A percentile compares a stretch with the other conserved stretches of the same genome.
phyloP scores from a whole-genome alignment of 2,888 invertebrate species.

The Deroplatys truncata region DNA sequence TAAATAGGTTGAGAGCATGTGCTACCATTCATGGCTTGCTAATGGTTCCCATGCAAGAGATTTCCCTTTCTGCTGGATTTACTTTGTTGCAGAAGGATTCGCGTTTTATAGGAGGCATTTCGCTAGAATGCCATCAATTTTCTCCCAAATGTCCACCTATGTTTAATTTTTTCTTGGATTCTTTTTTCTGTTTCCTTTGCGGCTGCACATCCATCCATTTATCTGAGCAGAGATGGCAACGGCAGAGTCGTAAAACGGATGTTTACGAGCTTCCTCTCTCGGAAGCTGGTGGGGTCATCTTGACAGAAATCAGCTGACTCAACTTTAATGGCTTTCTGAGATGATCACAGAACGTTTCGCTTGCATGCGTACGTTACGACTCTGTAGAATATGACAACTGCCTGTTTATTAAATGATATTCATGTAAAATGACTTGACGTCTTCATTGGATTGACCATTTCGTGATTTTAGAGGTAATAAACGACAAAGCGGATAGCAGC shows the following conservation, averaged over 20 bases:
- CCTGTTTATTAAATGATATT: neutral
- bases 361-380: neutral
- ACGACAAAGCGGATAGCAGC: too few relatives aligned
- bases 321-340: neutral
- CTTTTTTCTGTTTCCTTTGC: neutral
- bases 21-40: too few relatives aligned
- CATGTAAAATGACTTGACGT: neutral
- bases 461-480: neutral
- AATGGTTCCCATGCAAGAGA: neutral
- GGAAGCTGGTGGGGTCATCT: neutral
- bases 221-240: neutral
- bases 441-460: neutral
- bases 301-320: neutral
- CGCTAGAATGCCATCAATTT: neutral
- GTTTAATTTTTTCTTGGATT: neutral
- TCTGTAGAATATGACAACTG: neutral
- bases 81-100: neutral
- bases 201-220: neutral
- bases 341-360: neutral
- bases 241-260: neutral
- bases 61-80: neutral
- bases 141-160: neutral
- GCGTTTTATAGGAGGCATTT: neutral
- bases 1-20: too few relatives aligned
- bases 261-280: neutral